Conservation (phyloP, 2,888 invertebrate species). For the Eilema depressum region DNA sequence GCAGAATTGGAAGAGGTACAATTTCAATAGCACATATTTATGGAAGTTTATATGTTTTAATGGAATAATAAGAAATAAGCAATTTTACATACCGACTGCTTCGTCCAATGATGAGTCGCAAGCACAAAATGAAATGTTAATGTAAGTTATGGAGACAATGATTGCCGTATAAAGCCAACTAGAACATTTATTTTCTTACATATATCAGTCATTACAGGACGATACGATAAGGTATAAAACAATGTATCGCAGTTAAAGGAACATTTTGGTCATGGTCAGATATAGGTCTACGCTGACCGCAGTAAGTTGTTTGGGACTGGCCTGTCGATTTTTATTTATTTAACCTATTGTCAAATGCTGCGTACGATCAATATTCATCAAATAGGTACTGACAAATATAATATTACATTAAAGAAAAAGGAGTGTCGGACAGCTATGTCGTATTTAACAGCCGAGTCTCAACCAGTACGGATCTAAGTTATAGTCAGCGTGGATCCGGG, state of each 20-base stretch:
- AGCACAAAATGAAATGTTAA: constrained; percentile 76
- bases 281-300: background rate
- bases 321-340: background rate
- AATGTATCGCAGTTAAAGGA: background rate
- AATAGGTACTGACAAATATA: too few relatives aligned
- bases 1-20: constrained; percentile 55
- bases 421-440: too few relatives aligned
- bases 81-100: constrained; percentile 83
- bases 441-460: too few relatives aligned
- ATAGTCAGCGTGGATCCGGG: too few relatives aligned
- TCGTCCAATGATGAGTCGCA: constrained; percentile 80
- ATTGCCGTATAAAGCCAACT: constrained; percentile 16
- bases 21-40: constrained; percentile 36
- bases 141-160: constrained; percentile 57
- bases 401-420: too few relatives aligned
- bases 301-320: background rate
- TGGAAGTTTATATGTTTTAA: constrained; percentile 67
- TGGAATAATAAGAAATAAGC: constrained; percentile 54
- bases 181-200: background rate
- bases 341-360: too few relatives aligned
- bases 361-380: too few relatives aligned
- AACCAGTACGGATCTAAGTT: too few relatives aligned
- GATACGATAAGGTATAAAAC: background rate
- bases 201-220: too few relatives aligned
- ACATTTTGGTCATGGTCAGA: background rate